Base-by-base conservation (phyloP, 2,113 vertebrate genomes). In the Atlantisia rogersi region DNA sequence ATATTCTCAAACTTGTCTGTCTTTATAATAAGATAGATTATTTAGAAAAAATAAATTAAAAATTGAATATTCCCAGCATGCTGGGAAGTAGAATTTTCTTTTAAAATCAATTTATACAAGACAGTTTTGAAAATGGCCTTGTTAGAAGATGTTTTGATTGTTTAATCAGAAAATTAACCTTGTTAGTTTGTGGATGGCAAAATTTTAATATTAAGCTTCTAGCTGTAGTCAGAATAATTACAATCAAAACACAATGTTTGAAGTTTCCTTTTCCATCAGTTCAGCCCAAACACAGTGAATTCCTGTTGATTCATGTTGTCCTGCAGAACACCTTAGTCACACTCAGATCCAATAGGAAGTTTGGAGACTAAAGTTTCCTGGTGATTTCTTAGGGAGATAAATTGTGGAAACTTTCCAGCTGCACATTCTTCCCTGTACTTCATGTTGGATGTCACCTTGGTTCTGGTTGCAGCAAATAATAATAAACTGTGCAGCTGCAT, bases 221-320 rank as follows among this genome's bases (percentile, higher is more conserved):
- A 65, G 15, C 24, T 56, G 63, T 50, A 71, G 32, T 55, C 80
- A 48, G 17, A 90, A 39, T 55, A 76, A 12, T 60, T 70, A 39
- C 11, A 75, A 62, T 62, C 15, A 39, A 50, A 75, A 35, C 17
- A 11, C 25, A 48, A 59, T 12, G 12, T 56, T 80, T 56, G 44
- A 84, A 88, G 18, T 19, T 58, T 40, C 46, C 20, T 42, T 87
- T 84, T 58, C 22, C 59, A 56, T 40, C 25, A 71, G 44, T 44
- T 95, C 8, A 52, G 32, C 10, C 35, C 29, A 12, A 22, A 46
- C 10, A 52, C 17, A 93, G 59, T 37, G 8, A 65, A 55, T 75
- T 82, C 7, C 5, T 74, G 22, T 71, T 65, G 10, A 32, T 56
- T 12, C 6, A 4, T 0, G 0, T 40, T 84, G 42, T 37, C 29